Evolutionary conservation across 2,888 invertebrate genomes (phyloP).

Genomic region (Andrena chrysosceles): DNA sequence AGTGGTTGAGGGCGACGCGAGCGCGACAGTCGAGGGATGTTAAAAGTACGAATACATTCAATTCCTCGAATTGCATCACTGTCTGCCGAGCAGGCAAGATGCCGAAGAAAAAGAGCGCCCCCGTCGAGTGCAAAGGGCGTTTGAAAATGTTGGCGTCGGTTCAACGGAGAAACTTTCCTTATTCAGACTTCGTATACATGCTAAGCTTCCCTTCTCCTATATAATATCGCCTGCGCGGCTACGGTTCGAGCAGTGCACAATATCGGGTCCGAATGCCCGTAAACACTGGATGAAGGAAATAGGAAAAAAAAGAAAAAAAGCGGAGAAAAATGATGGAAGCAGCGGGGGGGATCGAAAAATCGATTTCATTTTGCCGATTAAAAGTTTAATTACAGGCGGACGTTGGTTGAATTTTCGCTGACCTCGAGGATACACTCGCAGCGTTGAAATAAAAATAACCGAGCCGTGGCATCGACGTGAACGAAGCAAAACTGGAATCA

Average conservation of each 20-base stretch:
- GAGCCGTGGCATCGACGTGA: conserved; percentile 28
- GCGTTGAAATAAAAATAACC: conserved; percentile 33
- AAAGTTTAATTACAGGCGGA: conserved; percentile 46
- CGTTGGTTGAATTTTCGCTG: conserved; percentile 17
- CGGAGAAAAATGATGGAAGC: background rate
- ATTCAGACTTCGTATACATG: conserved; percentile 77
- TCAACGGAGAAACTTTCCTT: conserved; percentile 76
- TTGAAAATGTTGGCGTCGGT: conserved; percentile 81
- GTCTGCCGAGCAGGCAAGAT: conserved; percentile 65
- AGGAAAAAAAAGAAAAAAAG: background rate
- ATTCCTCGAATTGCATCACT: conserved; percentile 77
- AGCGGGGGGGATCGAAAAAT: conserved; percentile 3
- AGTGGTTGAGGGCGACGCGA: conserved; percentile 59
- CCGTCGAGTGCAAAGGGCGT: conserved; percentile 77
- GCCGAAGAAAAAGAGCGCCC: conserved; percentile 46
- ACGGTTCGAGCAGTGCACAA: conserved; percentile 69
- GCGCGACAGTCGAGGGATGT: conserved; percentile 58
- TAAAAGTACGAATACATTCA: conserved; percentile 77
- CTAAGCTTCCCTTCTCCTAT: conserved; percentile 70
- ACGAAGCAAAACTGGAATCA: conserved; percentile 25
- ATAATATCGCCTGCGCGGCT: conserved; percentile 71
- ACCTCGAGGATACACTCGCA: background rate
- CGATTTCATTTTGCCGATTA: conserved; percentile 44
- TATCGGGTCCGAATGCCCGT: conserved; percentile 52
- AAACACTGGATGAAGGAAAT: background rate